A percentile compares a stretch with the other conserved stretches of the same genome.
Evolutionary conservation across 2,113 vertebrate species (phyloP).

Genomic region (Pleuronectes platessa): DNA sequence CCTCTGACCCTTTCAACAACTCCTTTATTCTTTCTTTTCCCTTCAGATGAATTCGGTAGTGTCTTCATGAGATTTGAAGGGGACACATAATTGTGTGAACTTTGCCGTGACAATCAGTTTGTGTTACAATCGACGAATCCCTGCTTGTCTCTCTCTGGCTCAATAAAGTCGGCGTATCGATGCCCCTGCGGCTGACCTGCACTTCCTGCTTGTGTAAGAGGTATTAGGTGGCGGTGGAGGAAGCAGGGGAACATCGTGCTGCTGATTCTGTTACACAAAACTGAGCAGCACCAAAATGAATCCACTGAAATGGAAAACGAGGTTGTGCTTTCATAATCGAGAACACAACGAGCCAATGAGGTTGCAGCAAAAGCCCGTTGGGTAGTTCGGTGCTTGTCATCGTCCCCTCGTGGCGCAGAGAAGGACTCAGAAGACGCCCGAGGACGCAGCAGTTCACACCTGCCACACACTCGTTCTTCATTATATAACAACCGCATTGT

Average conservation of each 20-base stretch:
- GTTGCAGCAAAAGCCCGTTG: neutral
- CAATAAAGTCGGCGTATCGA: constrained; percentile 1
- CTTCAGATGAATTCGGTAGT: neutral
- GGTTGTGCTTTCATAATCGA: neutral
- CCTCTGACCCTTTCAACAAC: neutral
- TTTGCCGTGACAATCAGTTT: neutral
- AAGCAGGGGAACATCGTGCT: constrained; percentile 28
- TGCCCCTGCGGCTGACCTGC: constrained; percentile 13
- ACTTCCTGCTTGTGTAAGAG: constrained; percentile 59
- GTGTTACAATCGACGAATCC: neutral
- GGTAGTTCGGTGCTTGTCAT: neutral
- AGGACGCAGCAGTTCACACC: neutral
- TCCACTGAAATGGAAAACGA: neutral
- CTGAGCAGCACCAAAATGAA: neutral
- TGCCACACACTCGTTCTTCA: neutral
- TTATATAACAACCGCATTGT: neutral
- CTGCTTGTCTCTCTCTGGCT: constrained; percentile 1
- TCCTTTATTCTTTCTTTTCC: neutral
- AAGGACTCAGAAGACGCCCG: constrained; percentile 8
- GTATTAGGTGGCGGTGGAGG: constrained; percentile 49
- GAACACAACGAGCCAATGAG: constrained; percentile 1
- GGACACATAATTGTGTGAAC: neutral
- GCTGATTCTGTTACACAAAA: constrained; percentile 43
- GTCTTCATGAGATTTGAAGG: neutral
- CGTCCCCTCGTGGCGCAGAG: neutral